These are phyloP conservation scores for Xestia c-nigrum DNA, from an alignment of 2,888 invertebrate species.

Conservation along the genomic window DNA sequence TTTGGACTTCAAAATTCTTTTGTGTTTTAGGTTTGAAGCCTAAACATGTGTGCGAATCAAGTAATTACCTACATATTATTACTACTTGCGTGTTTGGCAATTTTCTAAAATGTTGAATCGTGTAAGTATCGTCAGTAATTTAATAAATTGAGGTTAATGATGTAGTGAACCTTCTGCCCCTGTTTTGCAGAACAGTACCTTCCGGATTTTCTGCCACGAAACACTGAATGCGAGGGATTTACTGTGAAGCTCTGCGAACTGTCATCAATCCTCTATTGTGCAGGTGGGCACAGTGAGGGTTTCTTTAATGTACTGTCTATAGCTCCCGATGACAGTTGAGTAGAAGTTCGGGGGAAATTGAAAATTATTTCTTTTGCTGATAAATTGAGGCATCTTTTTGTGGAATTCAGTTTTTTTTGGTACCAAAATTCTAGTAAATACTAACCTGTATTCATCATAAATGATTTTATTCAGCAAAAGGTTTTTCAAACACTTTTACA, in stretches of 20 bases:
- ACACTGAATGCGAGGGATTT: conserved; percentile 75
- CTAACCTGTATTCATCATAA: background rate
- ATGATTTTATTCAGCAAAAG: too few relatives aligned
- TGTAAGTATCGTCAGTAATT: background rate
- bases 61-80: background rate
- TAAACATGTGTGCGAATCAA: background rate
- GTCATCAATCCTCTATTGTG: conserved; percentile 72
- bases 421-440: background rate
- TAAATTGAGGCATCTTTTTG: background rate
- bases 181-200: background rate
- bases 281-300: conserved; percentile 45
- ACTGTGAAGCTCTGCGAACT: conserved; percentile 69
- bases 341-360: background rate
- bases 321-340: conserved; percentile 6
- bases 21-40: background rate
- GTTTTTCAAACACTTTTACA: too few relatives aligned
- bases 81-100: background rate
- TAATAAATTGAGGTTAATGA: background rate
- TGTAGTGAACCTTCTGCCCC: conserved; percentile 24
- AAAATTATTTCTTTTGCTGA: conserved; percentile 8
- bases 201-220: conserved; percentile 49
- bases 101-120: background rate
- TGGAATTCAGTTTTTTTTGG: background rate
- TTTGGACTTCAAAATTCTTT: background rate
- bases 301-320: conserved; percentile 43